Evolutionary conservation across 2,888 invertebrate genomes (phyloP).

Genomic region (Strigamia crassipes): DNA sequence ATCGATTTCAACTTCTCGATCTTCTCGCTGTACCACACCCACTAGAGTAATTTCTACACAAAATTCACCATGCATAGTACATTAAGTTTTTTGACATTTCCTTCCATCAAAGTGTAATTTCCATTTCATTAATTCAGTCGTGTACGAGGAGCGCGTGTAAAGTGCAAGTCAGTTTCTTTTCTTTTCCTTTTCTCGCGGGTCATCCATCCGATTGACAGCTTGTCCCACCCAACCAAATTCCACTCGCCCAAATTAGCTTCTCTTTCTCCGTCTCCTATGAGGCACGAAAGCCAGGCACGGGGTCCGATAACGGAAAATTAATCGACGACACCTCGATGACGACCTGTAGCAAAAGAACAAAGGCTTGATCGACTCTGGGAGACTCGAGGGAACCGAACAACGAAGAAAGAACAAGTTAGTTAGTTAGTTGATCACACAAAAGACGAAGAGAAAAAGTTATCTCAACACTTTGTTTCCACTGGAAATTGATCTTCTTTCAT

Average conservation of each 20-base stretch:
- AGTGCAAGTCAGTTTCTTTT: slow-evolving; percentile 40
- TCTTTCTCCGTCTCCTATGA: slow-evolving; percentile 22
- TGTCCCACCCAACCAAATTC: slow-evolving; percentile 37
- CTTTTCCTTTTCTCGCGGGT: slow-evolving; percentile 35
- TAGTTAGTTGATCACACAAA: not conserved
- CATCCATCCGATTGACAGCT: slow-evolving; percentile 40
- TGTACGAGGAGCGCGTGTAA: slow-evolving; percentile 28
- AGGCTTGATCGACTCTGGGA: not conserved
- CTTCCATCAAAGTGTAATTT: slow-evolving; percentile 40
- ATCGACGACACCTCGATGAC: slow-evolving; percentile 42
- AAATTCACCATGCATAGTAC: slow-evolving; percentile 34
- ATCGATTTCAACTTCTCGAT: slow-evolving; percentile 40
- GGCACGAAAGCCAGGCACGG: not conserved
- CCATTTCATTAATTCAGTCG: slow-evolving; percentile 37
- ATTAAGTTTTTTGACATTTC: slow-evolving; percentile 40
- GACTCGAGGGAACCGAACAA: not conserved
- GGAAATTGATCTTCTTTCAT: not conserved
- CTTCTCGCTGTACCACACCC: not conserved
- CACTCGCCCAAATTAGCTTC: slow-evolving; percentile 42
- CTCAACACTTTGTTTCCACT: not conserved
- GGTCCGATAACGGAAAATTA: slow-evolving; percentile 35
- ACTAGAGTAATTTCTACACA: slow-evolving; percentile 1
- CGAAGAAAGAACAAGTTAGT: not conserved
- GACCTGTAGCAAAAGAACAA: not conserved
- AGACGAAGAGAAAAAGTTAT: not conserved